Base-by-base conservation (phyloP, 37 sponge, comb jelly and placozoan genomes). In the Aphrocallistes beatrix region DNA sequence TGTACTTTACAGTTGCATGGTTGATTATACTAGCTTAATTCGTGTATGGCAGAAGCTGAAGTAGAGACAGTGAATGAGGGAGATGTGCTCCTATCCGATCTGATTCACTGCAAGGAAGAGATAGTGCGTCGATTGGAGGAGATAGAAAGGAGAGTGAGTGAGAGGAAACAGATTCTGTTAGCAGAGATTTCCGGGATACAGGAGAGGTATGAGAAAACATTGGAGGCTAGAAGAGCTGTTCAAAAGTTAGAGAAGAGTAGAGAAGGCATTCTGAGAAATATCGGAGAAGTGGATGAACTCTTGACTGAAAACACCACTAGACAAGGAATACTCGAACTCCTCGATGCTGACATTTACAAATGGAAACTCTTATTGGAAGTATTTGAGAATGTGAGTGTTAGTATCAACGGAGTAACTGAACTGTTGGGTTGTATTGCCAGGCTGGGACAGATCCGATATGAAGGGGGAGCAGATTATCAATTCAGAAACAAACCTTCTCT, bases 141-240 rank as follows among this genome's bases (percentile, higher is more conserved):
- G 75, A 19, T 60, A 60, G 75, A 60, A 28, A 60, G 75, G 75
- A 60, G 8, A 60, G 6, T 60, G 75, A 60, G n/a, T 60, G 75
- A 60, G 34, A 60, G 75, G 21, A 60, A 60, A 28, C 75, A 60
- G 34, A 30, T 60, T 32, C n/a, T 60, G n/a, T 28, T 60, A 32
- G 75, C 28, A 32, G 75, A 60, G 34, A 19, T 60, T 6, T 21
- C 17, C 34, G 6, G 34, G 10, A 60, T 60, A 60, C 25, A 60
- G 34, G 75, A 60, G 21, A 60, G 8, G 34, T 60, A 60, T 28
- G 21, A 60, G 34, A 60, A 60, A 19, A 25, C 75, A 13, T 32
- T 21, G n/a, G 75, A 60, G n/a, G 3, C 75, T 21, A 42, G 13
- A 16, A 42, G 13, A 42, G 6, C 6, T 16, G n/a, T 60, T 60